Percentiles rank a stretch among this genome's conserved stretches.
phyloP scores from a whole-genome alignment of 92 coral and sea anemone species.

The Palythoa caribaeorum region DNA sequence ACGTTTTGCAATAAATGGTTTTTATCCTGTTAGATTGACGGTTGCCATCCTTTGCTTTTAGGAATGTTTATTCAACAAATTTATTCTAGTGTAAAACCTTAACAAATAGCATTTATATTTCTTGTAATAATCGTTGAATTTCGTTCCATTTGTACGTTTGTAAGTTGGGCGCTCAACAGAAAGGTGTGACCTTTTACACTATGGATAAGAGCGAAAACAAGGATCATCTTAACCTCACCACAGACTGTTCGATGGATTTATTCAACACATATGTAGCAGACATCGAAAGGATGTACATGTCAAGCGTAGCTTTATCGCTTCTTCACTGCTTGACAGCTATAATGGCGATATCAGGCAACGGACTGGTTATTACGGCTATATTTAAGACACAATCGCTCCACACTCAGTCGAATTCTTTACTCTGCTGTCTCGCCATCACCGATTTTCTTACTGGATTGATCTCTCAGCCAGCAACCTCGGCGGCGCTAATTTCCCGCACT shows the following conservation, averaged over 20 bases:
- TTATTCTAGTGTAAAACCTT: not conserved
- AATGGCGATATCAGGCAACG: constrained; percentile 48
- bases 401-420: constrained; percentile 47
- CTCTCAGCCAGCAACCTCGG: constrained; percentile 40
- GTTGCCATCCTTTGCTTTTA: not conserved
- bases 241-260: constrained; percentile 34
- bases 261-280: constrained; percentile 33
- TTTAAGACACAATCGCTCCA: constrained; percentile 46
- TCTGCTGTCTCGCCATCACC: constrained; percentile 55
- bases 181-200: not conserved
- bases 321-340: constrained; percentile 34
- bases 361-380: constrained; percentile 51
- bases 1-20: not conserved
- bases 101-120: not conserved
- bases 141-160: not conserved
- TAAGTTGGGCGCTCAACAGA: not conserved
- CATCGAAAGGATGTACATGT: constrained; percentile 8
- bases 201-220: not conserved
- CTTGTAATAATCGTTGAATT: not conserved
- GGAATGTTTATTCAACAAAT: not conserved
- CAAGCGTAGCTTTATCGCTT: constrained; percentile 19
- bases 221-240: not conserved
- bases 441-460: constrained; percentile 56
- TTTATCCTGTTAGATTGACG: not conserved
- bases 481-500: constrained; percentile 25